Evolutionary conservation across 2,113 vertebrate species (phyloP).

Genomic region (Ceuthmochares aereus): DNA sequence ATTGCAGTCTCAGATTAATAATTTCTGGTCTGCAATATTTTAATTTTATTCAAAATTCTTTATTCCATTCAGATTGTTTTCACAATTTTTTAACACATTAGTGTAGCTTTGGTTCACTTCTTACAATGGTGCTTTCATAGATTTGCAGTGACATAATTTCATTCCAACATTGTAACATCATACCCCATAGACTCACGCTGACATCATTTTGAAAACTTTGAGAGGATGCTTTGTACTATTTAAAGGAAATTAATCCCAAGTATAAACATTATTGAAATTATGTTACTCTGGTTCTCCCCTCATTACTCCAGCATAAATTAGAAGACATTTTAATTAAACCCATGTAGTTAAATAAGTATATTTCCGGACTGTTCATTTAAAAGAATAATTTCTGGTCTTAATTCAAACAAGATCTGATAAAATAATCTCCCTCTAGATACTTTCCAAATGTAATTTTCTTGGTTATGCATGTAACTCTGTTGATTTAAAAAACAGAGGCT

Average conservation of each 20-base stretch:
- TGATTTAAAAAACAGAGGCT: constrained; percentile 32
- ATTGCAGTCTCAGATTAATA: not conserved
- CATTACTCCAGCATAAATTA: not conserved
- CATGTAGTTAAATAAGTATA: not conserved
- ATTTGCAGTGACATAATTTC: constrained; percentile 39
- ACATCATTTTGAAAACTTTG: constrained; percentile 36
- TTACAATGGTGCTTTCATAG: constrained; percentile 37
- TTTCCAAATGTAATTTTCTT: constrained; percentile 47
- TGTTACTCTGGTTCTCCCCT: not conserved
- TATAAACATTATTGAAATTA: constrained; percentile 41
- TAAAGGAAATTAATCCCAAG: constrained; percentile 43
- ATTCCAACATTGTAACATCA: constrained; percentile 43
- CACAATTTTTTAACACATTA: not conserved
- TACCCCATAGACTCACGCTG: not conserved
- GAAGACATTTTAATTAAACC: not conserved
- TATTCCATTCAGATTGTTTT: not conserved
- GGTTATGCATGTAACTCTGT: not conserved
- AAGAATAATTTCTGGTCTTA: not conserved
- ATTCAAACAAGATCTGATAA: constrained; percentile 30
- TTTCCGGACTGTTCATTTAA: not conserved
- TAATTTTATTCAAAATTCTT: not conserved
- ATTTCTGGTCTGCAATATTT: not conserved
- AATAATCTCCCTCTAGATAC: not conserved
- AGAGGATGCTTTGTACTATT: constrained; percentile 39
- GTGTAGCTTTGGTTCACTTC: not conserved